These are phyloP conservation scores for Camponotus fellah DNA, from an alignment of 2,888 invertebrate genomes.

Conservation along the genomic window DNA sequence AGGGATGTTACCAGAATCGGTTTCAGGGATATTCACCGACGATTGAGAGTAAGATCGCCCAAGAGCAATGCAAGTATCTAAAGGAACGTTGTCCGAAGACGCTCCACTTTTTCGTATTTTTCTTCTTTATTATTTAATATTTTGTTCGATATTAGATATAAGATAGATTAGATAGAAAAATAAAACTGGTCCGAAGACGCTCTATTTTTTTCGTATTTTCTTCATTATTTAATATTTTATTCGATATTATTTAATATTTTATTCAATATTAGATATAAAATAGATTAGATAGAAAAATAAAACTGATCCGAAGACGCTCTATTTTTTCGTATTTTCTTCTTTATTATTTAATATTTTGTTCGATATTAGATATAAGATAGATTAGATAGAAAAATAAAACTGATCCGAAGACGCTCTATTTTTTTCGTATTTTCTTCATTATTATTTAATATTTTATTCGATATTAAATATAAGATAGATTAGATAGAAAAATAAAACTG, in stretches of 20 bases:
- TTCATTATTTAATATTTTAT: too few species aligned
- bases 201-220: too few species aligned
- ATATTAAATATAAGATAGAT: background rate
- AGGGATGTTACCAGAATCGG: slow-evolving; percentile 92
- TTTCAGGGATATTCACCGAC: slow-evolving; percentile 93
- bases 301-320: background rate
- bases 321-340: background rate
- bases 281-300: background rate
- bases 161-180: background rate
- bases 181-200: background rate
- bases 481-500: too few species aligned
- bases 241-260: too few species aligned
- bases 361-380: background rate
- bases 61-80: background rate
- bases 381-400: background rate
- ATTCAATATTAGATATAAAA: background rate
- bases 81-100: background rate
- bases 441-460: background rate
- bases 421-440: background rate
- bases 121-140: background rate
- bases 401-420: background rate
- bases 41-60: slow-evolving; percentile 90
- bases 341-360: background rate
- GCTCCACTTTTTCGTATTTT: background rate
- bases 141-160: background rate